Conservation (phyloP, 2,113 vertebrate genomes). For the Larimichthys crocea region DNA sequence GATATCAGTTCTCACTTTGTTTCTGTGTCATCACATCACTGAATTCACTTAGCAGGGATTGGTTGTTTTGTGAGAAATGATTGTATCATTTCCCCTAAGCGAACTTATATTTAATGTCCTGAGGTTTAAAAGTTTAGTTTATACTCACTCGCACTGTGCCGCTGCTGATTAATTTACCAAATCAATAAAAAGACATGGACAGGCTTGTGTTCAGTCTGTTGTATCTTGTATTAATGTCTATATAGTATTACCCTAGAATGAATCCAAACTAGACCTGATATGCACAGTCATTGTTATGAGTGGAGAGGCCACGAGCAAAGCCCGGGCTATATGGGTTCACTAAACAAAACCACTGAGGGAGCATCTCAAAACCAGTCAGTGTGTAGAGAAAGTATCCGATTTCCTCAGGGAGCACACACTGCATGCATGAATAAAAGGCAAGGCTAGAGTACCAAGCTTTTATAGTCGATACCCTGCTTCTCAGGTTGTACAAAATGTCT, state of each 20-base stretch:
- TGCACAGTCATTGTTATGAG: slow-evolving; percentile 43
- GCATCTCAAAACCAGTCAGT: slow-evolving; percentile 41
- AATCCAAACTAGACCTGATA: slow-evolving; percentile 40
- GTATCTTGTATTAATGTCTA: slow-evolving; percentile 34
- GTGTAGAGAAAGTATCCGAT: slow-evolving; percentile 50
- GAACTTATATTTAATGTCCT: slow-evolving; percentile 4
- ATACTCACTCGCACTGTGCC: not conserved
- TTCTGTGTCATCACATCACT: not conserved
- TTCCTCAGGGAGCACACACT: slow-evolving; percentile 46
- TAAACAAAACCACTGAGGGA: slow-evolving; percentile 51
- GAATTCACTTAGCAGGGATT: slow-evolving; percentile 3
- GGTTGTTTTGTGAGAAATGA: not conserved
- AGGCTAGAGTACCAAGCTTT: slow-evolving; percentile 38
- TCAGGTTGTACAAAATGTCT: slow-evolving; percentile 60
- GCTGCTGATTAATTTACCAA: slow-evolving; percentile 53
- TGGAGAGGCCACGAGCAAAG: slow-evolving; percentile 47
- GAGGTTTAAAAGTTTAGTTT: slow-evolving; percentile 7
- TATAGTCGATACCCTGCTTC: slow-evolving; percentile 50
- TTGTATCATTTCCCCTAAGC: not conserved
- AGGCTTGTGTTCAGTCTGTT: slow-evolving; percentile 52
- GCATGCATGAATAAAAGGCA: slow-evolving; percentile 68
- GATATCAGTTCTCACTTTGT: not conserved
- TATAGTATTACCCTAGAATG: slow-evolving; percentile 58
- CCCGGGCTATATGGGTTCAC: slow-evolving; percentile 19
- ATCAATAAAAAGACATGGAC: slow-evolving; percentile 67